A percentile compares a stretch with the other conserved stretches of the same genome.
Evolutionary conservation across 37 sponge, comb jelly and placozoan genomes (phyloP).

Genomic region (Diacarnus erythraeanus): DNA sequence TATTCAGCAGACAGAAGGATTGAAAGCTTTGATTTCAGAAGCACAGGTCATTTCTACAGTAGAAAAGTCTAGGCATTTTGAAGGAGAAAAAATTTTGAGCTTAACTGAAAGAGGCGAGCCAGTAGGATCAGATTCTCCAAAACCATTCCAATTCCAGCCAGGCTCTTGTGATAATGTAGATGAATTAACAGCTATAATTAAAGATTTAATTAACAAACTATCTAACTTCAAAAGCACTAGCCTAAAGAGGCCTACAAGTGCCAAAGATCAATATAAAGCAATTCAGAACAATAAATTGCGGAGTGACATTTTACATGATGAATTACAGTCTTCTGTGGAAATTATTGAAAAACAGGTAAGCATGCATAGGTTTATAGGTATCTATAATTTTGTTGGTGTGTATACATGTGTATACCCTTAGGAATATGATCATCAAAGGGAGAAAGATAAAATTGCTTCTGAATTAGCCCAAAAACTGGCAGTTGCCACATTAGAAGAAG

Average conservation of each 20-base stretch:
- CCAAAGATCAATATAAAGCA: too few relatives aligned
- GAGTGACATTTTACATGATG: too few relatives aligned
- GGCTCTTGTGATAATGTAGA: too few relatives aligned
- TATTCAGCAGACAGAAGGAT: not conserved
- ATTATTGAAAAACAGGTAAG: not conserved
- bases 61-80: not conserved
- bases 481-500: not conserved
- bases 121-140: too few relatives aligned
- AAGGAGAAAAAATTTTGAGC: not conserved
- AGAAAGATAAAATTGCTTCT: not conserved
- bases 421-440: not conserved
- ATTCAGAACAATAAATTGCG: too few relatives aligned
- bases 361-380: not conserved
- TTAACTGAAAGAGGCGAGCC: too few relatives aligned
- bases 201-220: too few relatives aligned
- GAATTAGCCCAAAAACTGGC: not conserved
- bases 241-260: too few relatives aligned
- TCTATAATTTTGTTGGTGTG: not conserved
- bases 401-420: not conserved
- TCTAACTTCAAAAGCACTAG: too few relatives aligned
- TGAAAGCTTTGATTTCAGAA: conserved; percentile 7
- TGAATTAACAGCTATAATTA: too few relatives aligned
- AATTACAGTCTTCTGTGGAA: not conserved
- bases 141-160: too few relatives aligned
- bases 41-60: not conserved